Percentiles rank a stretch among this genome's conserved stretches.
These are phyloP conservation scores for Mirza zaza DNA, from an alignment of 2,113 vertebrate species.

Conservation along the genomic window DNA sequence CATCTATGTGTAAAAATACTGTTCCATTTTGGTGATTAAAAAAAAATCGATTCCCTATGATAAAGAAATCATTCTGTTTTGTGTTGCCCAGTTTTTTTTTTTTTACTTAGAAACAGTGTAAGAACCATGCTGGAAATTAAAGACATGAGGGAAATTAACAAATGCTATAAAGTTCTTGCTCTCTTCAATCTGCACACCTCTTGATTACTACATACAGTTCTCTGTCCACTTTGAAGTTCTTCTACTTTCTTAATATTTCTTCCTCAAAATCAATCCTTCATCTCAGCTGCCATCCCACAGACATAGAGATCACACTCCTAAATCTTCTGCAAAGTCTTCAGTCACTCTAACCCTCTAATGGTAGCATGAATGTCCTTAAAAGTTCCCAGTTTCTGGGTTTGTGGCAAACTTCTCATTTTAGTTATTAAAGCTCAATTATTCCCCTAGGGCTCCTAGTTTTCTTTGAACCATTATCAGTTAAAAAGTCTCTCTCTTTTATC, in stretches of 20 bases:
- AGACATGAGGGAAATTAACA: not conserved
- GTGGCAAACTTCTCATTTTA: not conserved
- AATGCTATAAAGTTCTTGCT: not conserved
- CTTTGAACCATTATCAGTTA: not conserved
- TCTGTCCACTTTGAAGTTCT: not conserved
- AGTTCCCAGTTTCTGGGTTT: not conserved
- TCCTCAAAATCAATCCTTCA: not conserved
- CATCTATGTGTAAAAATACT: not conserved
- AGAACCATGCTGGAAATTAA: not conserved
- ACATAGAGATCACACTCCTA: not conserved
- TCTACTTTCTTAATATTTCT: not conserved
- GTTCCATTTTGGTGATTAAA: not conserved
- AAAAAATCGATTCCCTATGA: not conserved
- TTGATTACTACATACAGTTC: not conserved
- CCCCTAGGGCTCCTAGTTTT: not conserved
- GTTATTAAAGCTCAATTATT: not conserved
- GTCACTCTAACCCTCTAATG: not conserved
- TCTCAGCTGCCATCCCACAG: not conserved
- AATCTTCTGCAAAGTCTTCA: not conserved
- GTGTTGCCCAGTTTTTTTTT: not conserved
- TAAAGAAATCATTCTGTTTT: not conserved
- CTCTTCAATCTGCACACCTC: not conserved
- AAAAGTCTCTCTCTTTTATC: not conserved
- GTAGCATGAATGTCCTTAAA: not conserved
- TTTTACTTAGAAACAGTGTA: not conserved